These are phyloP conservation scores for Pseudomyrmex cubaensis DNA, from an alignment of 1,140 invertebrate genomes.

Conservation along the genomic window DNA sequence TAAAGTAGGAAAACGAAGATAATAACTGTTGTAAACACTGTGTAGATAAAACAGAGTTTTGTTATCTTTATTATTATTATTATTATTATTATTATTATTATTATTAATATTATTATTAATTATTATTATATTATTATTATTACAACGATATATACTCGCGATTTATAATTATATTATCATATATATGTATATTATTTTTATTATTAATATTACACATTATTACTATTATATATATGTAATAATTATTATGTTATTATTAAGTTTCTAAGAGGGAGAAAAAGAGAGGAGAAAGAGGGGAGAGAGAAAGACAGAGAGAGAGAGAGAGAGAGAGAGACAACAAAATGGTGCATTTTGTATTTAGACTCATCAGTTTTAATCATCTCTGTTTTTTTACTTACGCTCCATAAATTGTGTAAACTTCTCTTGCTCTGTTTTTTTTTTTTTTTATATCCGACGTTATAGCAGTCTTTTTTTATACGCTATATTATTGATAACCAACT, in stretches of 20 bases:
- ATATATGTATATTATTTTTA: slow-evolving; percentile 25
- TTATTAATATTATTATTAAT: slow-evolving; percentile 64
- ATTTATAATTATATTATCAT: too few relatives aligned
- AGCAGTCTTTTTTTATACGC: slow-evolving; percentile 46
- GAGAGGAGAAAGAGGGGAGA: too few relatives aligned
- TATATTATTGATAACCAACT: slow-evolving; percentile 64
- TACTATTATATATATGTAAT: slow-evolving; percentile 65
- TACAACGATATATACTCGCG: too few relatives aligned
- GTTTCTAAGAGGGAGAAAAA: too few relatives aligned
- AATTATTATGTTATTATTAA: slow-evolving; percentile 57
- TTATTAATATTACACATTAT: slow-evolving; percentile 61
- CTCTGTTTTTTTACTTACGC: slow-evolving; percentile 44
- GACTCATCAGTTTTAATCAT: slow-evolving; percentile 66
- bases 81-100: slow-evolving; percentile 68
- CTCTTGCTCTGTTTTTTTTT: slow-evolving; percentile 42
- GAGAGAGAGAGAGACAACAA: slow-evolving; percentile 73
- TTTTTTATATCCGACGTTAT: slow-evolving; percentile 65
- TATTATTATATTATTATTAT: slow-evolving; percentile 63
- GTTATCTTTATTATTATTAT: slow-evolving; percentile 74
- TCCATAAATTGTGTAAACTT: slow-evolving; percentile 48
- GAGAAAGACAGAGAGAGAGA: slow-evolving; percentile 37
- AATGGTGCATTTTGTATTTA: slow-evolving; percentile 64
- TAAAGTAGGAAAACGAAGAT: slow-evolving; percentile 32
- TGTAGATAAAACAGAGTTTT: slow-evolving; percentile 77
- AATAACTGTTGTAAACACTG: slow-evolving; percentile 62